Evolutionary conservation across 2,888 invertebrate species (phyloP).

Genomic region (Phortica okadai): DNA sequence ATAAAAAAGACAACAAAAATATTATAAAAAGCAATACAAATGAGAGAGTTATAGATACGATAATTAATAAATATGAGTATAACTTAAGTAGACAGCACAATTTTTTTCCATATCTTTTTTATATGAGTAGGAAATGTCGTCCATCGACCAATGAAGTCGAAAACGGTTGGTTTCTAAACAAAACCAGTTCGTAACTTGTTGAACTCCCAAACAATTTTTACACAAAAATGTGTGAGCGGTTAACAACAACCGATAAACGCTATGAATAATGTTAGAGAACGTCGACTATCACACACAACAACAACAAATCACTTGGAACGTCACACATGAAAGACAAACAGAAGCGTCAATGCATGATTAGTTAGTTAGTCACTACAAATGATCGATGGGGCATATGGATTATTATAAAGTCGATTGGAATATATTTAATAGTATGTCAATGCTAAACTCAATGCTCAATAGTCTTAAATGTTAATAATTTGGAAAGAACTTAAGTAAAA

Average conservation of each 20-base stretch:
- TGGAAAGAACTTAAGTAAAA: too few species aligned
- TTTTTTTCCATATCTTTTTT: not conserved
- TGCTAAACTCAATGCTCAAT: too few species aligned
- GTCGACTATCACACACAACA: not conserved
- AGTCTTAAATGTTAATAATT: too few species aligned
- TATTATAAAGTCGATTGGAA: not conserved
- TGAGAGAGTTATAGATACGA: slow-evolving; percentile 62
- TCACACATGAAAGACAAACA: slow-evolving; percentile 31
- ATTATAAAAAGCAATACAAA: slow-evolving; percentile 41
- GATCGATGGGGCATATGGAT: slow-evolving; percentile 56
- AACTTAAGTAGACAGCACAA: slow-evolving; percentile 39
- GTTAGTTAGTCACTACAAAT: slow-evolving; percentile 38
- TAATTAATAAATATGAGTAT: slow-evolving; percentile 64
- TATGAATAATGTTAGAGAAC: slow-evolving; percentile 3
- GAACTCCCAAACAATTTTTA: slow-evolving; percentile 56
- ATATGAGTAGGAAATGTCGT: not conserved
- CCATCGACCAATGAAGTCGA: slow-evolving; percentile 51
- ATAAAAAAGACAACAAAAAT: not conserved
- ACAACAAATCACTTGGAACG: slow-evolving; percentile 24
- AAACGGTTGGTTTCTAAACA: slow-evolving; percentile 24
- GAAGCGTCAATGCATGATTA: slow-evolving; percentile 44
- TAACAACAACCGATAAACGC: slow-evolving; percentile 31
- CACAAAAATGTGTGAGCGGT: slow-evolving; percentile 28
- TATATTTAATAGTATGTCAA: not conserved
- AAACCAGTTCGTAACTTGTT: slow-evolving; percentile 50